These are phyloP conservation scores for Drosophila guanche DNA, from an alignment of 1,140 invertebrate species.

Conservation along the genomic window DNA sequence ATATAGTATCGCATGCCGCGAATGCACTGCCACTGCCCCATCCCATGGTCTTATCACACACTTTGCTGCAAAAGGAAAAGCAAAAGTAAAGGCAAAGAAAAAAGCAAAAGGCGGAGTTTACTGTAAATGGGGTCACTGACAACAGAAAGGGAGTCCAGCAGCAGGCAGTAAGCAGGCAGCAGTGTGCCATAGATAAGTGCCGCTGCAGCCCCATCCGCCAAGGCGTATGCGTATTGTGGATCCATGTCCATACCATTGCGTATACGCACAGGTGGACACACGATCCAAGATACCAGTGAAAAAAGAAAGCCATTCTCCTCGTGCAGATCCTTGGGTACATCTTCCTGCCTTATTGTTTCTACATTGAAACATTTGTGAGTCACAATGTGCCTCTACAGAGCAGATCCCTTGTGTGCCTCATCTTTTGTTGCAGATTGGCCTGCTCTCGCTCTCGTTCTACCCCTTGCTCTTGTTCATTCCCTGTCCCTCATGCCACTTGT, in stretches of 20 bases:
- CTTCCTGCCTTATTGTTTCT: no score
- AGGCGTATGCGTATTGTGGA: slow-evolving; percentile 50
- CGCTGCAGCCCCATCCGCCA: slow-evolving; percentile 1
- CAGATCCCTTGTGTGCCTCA: slow-evolving; percentile 21
- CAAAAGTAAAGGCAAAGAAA: no score
- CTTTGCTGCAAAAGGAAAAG: slow-evolving; percentile 27
- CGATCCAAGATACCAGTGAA: no score
- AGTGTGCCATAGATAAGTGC: no score
- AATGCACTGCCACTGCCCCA: neutral
- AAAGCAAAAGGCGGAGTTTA: no score
- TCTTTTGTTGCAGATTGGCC: slow-evolving; percentile 32
- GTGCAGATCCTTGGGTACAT: neutral
- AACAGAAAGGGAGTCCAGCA: slow-evolving; percentile 6
- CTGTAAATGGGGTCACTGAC: slow-evolving; percentile 38
- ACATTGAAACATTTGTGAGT: no score
- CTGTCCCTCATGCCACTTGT: slow-evolving; percentile 9
- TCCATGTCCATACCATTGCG: slow-evolving; percentile 26
- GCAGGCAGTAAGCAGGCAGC: no score
- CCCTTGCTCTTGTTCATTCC: neutral
- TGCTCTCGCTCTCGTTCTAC: neutral
- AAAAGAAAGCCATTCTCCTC: no score
- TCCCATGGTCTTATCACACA: slow-evolving; percentile 15
- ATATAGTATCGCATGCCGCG: slow-evolving; percentile 12
- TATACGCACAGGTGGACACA: slow-evolving; percentile 44
- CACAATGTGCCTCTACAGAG: neutral